A percentile compares a stretch with the other conserved stretches of the same genome.
Conservation (phyloP, 2,888 invertebrate species). For the Ochropleura plecta region DNA sequence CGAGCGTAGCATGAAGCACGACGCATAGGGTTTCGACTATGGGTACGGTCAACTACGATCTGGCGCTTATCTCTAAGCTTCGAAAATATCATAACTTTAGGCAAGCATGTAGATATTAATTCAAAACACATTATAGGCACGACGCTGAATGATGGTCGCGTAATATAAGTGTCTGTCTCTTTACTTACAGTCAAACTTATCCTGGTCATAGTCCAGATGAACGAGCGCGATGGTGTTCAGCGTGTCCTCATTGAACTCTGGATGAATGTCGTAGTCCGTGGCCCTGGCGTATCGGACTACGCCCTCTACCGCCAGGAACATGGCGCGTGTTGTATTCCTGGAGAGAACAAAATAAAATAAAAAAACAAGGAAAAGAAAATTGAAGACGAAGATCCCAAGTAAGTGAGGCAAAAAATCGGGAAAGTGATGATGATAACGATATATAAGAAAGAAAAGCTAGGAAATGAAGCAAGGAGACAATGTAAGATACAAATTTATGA, state of each 20-base stretch:
- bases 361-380: background rate
- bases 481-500: background rate
- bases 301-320: conserved; percentile 17
- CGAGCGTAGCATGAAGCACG: background rate
- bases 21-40: background rate
- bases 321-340: conserved; percentile 23
- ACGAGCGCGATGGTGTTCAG: conserved; percentile 33
- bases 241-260: conserved; percentile 18
- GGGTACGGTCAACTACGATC: too few species aligned
- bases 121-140: background rate
- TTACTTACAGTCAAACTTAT: conserved; percentile 8
- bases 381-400: background rate
- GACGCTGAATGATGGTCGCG: background rate
- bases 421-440: background rate
- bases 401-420: background rate
- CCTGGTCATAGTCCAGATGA: background rate
- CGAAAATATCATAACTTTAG: background rate
- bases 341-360: background rate
- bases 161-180: background rate
- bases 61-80: background rate
- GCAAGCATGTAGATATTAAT: background rate
- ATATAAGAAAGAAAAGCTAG: background rate
- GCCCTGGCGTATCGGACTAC: background rate
- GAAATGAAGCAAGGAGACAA: background rate
- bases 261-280: conserved; percentile 6